Percentiles rank a stretch among this genome's conserved stretches.
Conservation (phyloP, 2,113 vertebrate genomes). For the Columba janthina region DNA sequence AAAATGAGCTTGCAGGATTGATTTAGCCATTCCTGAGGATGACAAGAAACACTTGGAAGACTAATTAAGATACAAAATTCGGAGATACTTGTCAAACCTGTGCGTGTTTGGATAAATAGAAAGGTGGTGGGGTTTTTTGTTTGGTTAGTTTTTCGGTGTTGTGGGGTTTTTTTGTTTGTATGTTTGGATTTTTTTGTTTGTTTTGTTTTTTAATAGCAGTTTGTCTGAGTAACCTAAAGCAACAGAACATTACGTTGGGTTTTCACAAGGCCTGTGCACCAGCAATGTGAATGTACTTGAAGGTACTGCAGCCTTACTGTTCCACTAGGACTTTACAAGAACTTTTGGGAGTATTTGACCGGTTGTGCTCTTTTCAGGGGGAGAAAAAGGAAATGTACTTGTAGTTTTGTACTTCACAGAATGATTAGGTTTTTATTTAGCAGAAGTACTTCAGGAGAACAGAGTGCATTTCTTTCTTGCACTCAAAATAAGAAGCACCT, state of each 20-base stretch:
- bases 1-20: background rate
- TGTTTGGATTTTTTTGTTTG: background rate
- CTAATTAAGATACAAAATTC: accelerated
- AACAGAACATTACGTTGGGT: accelerated
- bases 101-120: accelerated
- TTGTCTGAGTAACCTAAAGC: background rate
- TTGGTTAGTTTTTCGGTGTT: background rate
- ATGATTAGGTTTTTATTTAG: background rate
- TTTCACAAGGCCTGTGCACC: background rate
- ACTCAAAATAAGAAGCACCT: background rate
- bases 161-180: background rate
- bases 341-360: background rate
- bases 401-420: background rate
- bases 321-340: background rate
- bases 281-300: accelerated
- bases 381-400: background rate
- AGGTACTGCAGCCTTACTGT: background rate
- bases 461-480: background rate
- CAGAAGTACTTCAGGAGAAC: background rate
- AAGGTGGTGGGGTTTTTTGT: background rate
- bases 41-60: too few species aligned
- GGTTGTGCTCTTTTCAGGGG: background rate
- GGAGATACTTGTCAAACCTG: background rate
- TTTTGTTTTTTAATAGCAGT: background rate
- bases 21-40: background rate